Evolutionary conservation across 1,140 invertebrate genomes (phyloP).

Genomic region (Dysdera silvatica): DNA sequence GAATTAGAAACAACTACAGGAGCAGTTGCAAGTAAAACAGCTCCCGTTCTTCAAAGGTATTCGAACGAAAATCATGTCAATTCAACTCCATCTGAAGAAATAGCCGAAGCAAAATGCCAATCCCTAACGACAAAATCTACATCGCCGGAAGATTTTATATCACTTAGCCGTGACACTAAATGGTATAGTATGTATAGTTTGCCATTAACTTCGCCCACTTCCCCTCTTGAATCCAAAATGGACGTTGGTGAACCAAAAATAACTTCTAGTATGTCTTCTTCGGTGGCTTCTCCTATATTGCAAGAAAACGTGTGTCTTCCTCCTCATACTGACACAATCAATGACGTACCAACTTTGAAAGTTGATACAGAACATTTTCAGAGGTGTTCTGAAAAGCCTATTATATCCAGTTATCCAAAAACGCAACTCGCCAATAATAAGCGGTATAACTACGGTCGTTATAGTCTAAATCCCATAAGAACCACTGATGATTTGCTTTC

Average conservation of each 20-base stretch:
- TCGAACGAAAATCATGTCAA: slow-evolving; percentile 11
- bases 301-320: slow-evolving; percentile 8
- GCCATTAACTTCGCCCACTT: no score
- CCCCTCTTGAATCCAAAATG: neutral
- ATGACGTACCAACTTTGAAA: slow-evolving; percentile 7
- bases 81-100: neutral
- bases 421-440: slow-evolving; percentile 20
- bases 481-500: slow-evolving; percentile 15
- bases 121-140: neutral
- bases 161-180: slow-evolving; percentile 8
- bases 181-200: slow-evolving; percentile 25
- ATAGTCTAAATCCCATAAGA: slow-evolving; percentile 26
- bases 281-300: slow-evolving; percentile 2
- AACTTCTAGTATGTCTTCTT: neutral
- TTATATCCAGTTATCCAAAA: slow-evolving; percentile 29
- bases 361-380: slow-evolving; percentile 17
- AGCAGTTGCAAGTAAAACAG: neutral
- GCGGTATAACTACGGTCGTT: slow-evolving; percentile 17
- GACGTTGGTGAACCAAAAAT: no score
- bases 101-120: no score
- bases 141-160: neutral
- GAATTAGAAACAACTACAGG: slow-evolving; percentile 35
- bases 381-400: slow-evolving; percentile 17
- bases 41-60: slow-evolving; percentile 15
- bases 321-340: neutral